Conservation (phyloP, 2,797 vertebrate species). For the Thunnus albacares region DNA sequence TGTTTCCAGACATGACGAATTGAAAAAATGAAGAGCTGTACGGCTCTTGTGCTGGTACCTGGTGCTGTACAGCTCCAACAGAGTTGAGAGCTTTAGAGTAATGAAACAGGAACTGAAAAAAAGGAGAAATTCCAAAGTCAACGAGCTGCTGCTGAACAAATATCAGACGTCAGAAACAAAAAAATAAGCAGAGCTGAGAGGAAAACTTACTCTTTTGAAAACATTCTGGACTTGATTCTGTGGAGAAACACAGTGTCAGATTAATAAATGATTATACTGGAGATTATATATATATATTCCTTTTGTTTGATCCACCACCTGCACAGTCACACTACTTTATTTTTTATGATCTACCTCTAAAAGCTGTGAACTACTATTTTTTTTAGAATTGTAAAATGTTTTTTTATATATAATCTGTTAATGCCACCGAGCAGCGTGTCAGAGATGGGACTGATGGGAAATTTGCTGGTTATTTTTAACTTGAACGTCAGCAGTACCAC, state of each 20-base stretch:
- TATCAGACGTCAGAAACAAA: not conserved
- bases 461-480: too few species aligned
- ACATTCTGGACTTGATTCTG: slow-evolving; percentile 87
- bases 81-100: slow-evolving; percentile 87
- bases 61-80: slow-evolving; percentile 73
- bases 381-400: too few species aligned
- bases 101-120: slow-evolving; percentile 86
- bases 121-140: slow-evolving; percentile 5
- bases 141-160: not conserved
- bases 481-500: too few species aligned
- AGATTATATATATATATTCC: not conserved
- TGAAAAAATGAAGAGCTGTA: not conserved
- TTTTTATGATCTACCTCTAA: not conserved
- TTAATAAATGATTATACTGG: not conserved
- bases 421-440: too few species aligned
- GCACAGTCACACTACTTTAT: too few species aligned
- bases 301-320: not conserved
- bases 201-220: slow-evolving; percentile 85
- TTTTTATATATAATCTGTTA: too few species aligned
- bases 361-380: too few species aligned
- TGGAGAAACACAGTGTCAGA: slow-evolving; percentile 14
- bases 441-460: too few species aligned
- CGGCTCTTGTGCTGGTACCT: slow-evolving; percentile 66
- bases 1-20: not conserved
- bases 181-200: not conserved